A percentile compares a stretch with the other conserved stretches of the same genome.
phyloP scores from a whole-genome alignment of 2,113 vertebrate species.

The Aphyosemion australe region DNA sequence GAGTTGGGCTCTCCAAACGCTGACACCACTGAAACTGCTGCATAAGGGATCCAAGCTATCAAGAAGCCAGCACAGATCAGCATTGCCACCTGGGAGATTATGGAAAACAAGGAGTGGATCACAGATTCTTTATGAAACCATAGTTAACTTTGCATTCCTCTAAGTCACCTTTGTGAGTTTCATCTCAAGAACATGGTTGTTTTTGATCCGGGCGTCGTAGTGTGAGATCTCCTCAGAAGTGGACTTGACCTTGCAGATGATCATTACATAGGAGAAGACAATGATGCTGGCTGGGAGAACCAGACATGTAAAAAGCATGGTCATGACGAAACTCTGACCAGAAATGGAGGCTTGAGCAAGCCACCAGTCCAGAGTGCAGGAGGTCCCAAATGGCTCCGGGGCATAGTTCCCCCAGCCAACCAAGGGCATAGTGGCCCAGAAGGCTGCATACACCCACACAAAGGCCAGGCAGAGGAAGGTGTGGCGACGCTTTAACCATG shows the following conservation, averaged over 20 bases:
- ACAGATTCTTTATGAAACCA: neutral
- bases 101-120: constrained; percentile 25
- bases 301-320: constrained; percentile 94
- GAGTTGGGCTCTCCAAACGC: constrained; percentile 89
- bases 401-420: constrained; percentile 90
- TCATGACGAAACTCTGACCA: constrained; percentile 89
- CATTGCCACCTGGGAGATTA: constrained; percentile 88
- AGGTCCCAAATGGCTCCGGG: constrained; percentile 94
- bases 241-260: constrained; percentile 92
- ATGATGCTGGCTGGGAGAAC: constrained; percentile 88
- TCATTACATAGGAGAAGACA: constrained; percentile 91
- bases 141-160: too few relatives aligned
- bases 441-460: constrained; percentile 88
- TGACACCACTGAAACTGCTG: constrained; percentile 91
- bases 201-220: constrained; percentile 87
- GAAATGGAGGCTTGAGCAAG: constrained; percentile 87
- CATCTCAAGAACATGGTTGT: constrained; percentile 88
- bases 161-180: constrained; percentile 91
- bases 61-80: constrained; percentile 96
- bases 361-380: constrained; percentile 97
- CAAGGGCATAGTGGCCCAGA: constrained; percentile 95
- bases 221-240: constrained; percentile 90
- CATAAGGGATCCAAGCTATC: constrained; percentile 94
- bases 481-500: constrained; percentile 92
- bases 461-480: constrained; percentile 84